Percentiles rank a stretch among this genome's conserved stretches.
These are phyloP conservation scores for Schizothorax lantsangensis DNA, from an alignment of 2,797 vertebrate species.

Conservation along the genomic window DNA sequence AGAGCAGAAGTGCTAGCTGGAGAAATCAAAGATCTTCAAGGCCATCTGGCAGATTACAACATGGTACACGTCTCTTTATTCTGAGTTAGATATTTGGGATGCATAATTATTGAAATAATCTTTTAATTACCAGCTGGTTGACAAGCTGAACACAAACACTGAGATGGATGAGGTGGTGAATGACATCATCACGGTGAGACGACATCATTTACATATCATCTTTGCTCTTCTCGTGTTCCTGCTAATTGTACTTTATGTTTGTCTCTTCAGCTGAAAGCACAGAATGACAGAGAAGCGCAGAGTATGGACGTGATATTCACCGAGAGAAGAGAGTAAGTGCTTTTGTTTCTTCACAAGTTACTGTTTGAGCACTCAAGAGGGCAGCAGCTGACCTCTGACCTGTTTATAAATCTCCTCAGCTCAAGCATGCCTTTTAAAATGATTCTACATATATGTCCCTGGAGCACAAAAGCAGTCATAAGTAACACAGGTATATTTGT, in stretches of 20 bases:
- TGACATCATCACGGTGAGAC: slow-evolving; percentile 88
- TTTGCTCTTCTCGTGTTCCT: background rate
- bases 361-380: slow-evolving; percentile 27
- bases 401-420: background rate
- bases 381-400: background rate
- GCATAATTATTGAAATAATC: background rate
- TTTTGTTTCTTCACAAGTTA: background rate
- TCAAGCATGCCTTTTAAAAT: background rate
- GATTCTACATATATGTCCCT: background rate
- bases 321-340: slow-evolving; percentile 92
- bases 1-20: slow-evolving; percentile 92
- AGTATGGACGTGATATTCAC: slow-evolving; percentile 93
- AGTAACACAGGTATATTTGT: no score
- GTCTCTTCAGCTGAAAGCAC: slow-evolving; percentile 87
- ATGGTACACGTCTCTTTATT: slow-evolving; percentile 81
- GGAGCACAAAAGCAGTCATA: no score
- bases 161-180: slow-evolving; percentile 92
- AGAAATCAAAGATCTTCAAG: slow-evolving; percentile 94
- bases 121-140: slow-evolving; percentile 84
- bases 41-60: slow-evolving; percentile 95
- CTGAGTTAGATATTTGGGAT: background rate
- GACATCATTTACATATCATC: background rate
- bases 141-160: slow-evolving; percentile 94
- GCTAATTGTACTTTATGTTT: background rate
- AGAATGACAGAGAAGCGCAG: slow-evolving; percentile 89